Evolutionary conservation across 37 sponge, comb jelly and placozoan genomes (phyloP).

Genomic region (Diacarnus erythraeanus): DNA sequence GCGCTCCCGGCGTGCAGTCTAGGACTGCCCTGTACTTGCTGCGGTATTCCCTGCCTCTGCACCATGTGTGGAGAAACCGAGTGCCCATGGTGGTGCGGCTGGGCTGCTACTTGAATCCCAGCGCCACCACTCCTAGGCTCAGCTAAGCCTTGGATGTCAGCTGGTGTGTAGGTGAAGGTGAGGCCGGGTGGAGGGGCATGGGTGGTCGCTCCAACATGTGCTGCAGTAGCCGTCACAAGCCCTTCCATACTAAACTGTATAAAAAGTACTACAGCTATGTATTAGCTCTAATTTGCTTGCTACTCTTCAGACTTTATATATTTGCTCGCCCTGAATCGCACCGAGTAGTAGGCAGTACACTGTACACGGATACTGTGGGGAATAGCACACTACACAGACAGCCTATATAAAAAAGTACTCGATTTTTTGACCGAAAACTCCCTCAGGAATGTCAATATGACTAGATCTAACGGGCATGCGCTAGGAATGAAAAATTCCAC

Average conservation of each 20-base stretch:
- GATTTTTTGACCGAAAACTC: background rate
- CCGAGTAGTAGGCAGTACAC: background rate
- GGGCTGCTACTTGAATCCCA: constrained; percentile 5
- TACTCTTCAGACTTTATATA: constrained; percentile 4
- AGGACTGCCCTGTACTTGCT: constrained; percentile 6
- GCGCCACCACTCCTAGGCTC: constrained; percentile 15
- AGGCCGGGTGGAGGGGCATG: constrained; percentile 18
- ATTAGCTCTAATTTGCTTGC: constrained; percentile 15
- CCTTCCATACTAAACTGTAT: constrained; percentile 13
- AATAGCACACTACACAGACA: background rate
- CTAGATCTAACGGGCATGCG: background rate
- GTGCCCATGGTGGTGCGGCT: background rate
- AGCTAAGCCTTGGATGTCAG: constrained; percentile 40
- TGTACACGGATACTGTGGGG: background rate
- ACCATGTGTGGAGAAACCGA: background rate
- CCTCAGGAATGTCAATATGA: constrained; percentile 1
- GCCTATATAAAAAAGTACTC: background rate
- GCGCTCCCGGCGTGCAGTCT: background rate
- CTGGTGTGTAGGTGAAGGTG: constrained; percentile 41
- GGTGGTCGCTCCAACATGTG: constrained; percentile 5
- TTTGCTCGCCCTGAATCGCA: background rate
- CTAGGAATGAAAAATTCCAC: background rate
- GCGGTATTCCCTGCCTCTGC: constrained; percentile 41
- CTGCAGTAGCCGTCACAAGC: constrained; percentile 10
- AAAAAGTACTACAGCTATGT: background rate